Evolutionary conservation across 2,797 vertebrate genomes (phyloP).

Genomic region (Serranus cabrilla): DNA sequence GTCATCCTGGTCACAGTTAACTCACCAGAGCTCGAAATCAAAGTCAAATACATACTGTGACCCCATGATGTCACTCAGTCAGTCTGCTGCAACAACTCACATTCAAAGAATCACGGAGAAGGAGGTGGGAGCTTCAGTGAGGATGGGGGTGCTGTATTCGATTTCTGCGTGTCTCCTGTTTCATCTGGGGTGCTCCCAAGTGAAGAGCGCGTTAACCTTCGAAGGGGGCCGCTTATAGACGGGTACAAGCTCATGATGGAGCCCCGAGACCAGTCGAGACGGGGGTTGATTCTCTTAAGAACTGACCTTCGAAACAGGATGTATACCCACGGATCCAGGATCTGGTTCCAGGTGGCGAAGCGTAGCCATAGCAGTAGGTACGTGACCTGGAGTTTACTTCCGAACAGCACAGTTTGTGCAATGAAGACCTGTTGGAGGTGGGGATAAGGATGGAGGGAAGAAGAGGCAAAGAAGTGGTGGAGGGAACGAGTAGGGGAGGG

Average conservation of each 20-base stretch:
- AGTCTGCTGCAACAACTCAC: neutral
- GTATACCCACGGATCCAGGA: slow-evolving; percentile 98
- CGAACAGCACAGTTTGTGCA: slow-evolving; percentile 83
- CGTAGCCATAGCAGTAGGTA: slow-evolving; percentile 90
- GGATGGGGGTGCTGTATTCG: neutral
- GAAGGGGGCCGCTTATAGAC: slow-evolving; percentile 78
- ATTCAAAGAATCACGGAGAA: slow-evolving; percentile 25
- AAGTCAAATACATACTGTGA: slow-evolving; percentile 1
- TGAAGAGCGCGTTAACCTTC: slow-evolving; percentile 80
- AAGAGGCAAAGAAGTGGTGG: neutral
- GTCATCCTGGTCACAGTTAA: neutral
- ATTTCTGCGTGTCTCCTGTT: slow-evolving; percentile 6
- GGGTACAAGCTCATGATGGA: slow-evolving; percentile 85
- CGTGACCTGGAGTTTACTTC: slow-evolving; percentile 8
- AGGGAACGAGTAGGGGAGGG: neutral
- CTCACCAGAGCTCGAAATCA: slow-evolving; percentile 10
- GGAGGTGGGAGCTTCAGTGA: neutral
- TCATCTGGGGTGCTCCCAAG: slow-evolving; percentile 12
- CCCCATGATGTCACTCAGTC: neutral
- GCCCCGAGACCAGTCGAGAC: slow-evolving; percentile 78
- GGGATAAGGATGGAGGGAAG: neutral
- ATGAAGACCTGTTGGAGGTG: slow-evolving; percentile 90
- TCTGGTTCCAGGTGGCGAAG: slow-evolving; percentile 96
- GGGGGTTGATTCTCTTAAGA: slow-evolving; percentile 88
- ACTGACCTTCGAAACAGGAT: slow-evolving; percentile 94